phyloP scores from a whole-genome alignment of 2,113 vertebrate genomes.

The Melanostigma gelatinosum region DNA sequence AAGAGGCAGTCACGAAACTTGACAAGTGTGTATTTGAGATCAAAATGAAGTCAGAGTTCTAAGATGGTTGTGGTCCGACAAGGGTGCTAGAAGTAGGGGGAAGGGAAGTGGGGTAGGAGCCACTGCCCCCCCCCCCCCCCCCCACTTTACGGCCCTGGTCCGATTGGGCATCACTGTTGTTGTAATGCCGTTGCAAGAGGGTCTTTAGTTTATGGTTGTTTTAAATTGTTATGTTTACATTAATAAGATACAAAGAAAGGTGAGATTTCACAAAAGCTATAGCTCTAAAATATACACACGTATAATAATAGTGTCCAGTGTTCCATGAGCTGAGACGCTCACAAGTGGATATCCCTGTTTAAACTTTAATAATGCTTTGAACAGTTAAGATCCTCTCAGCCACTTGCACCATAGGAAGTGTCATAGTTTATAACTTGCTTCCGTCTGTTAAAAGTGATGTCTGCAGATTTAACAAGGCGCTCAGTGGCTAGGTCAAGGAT shows the following conservation, averaged over 20 bases:
- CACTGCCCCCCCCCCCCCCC: too few relatives aligned
- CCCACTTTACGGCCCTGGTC: background rate
- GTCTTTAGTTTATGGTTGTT: background rate
- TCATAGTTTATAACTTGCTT: slow-evolving; percentile 58
- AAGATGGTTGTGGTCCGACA: background rate
- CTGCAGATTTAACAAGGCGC: slow-evolving; percentile 68
- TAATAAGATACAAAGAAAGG: background rate
- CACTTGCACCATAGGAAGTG: slow-evolving; percentile 45
- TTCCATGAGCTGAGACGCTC: background rate
- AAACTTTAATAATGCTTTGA: slow-evolving; percentile 56
- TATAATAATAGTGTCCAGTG: background rate
- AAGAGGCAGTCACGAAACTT: too few relatives aligned
- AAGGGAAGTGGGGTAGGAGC: background rate
- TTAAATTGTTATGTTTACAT: background rate
- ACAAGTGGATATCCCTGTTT: slow-evolving; percentile 37
- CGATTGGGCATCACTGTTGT: background rate
- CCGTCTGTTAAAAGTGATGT: slow-evolving; percentile 55
- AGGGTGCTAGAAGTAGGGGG: background rate
- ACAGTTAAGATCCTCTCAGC: slow-evolving; percentile 47
- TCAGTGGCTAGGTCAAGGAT: slow-evolving; percentile 72
- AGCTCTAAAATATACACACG: background rate
- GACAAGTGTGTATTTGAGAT: too few relatives aligned
- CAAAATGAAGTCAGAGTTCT: too few relatives aligned
- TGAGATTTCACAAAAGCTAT: background rate
- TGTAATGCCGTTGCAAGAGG: background rate